Conservation (phyloP, 2,113 vertebrate species). For the Vimba vimba region DNA sequence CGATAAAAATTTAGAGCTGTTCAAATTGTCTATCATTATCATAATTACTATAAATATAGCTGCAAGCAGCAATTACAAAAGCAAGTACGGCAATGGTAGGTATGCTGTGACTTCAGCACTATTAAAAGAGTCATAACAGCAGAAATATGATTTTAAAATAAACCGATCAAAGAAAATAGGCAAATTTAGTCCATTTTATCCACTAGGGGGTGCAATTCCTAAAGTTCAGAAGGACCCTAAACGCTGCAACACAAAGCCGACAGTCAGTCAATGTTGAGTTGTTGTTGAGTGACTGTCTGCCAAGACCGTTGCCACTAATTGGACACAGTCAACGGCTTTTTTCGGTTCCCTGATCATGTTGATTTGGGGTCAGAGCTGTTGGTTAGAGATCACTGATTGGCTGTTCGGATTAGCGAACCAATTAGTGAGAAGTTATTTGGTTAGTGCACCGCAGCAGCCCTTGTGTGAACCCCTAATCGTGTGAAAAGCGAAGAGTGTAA, state of each 20-base stretch:
- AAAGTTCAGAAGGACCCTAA: background rate
- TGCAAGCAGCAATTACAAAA: background rate
- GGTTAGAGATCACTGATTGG: background rate
- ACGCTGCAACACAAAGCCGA: background rate
- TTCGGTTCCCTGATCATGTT: background rate
- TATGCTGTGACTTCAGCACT: background rate
- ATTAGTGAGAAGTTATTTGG: too few species aligned
- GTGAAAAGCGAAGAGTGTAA: too few species aligned
- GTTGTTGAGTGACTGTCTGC: background rate
- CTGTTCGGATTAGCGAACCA: background rate
- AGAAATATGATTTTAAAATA: background rate
- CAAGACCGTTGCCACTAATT: too few species aligned
- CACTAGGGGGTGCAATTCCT: background rate
- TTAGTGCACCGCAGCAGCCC: too few species aligned
- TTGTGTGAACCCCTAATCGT: too few species aligned
- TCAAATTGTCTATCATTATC: background rate
- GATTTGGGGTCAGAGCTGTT: background rate
- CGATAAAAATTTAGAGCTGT: background rate
- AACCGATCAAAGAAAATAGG: background rate
- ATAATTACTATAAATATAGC: background rate
- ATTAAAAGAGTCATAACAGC: background rate
- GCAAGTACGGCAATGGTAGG: background rate
- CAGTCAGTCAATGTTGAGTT: background rate
- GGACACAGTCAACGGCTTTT: too few species aligned
- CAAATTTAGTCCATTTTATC: background rate